Percentiles rank a stretch among this genome's conserved stretches.
Evolutionary conservation across 2,113 vertebrate genomes (phyloP).

Genomic region (Lamprotornis superbus): DNA sequence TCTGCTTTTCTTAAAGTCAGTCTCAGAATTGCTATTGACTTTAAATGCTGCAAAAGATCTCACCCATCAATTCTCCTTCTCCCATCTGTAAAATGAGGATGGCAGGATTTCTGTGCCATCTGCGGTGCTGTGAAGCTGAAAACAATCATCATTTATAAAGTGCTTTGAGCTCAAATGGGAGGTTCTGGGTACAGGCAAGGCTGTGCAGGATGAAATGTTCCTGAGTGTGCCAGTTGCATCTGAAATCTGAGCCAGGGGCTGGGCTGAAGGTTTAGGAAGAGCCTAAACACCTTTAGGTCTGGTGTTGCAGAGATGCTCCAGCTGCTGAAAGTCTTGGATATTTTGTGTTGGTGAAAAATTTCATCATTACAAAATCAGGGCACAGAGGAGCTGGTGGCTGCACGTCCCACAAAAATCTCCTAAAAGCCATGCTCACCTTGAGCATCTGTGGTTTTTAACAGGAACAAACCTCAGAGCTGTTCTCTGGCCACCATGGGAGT

Average conservation of each 20-base stretch:
- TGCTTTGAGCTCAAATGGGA: conserved; percentile 4
- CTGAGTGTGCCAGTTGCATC: neutral
- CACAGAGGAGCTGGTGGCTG: neutral
- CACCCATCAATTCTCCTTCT: conserved; percentile 31
- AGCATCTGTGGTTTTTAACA: neutral
- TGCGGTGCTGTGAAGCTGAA: conserved; percentile 45
- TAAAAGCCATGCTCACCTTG: fast-evolving
- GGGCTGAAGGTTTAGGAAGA: neutral
- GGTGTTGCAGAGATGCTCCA: neutral
- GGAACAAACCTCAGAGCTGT: neutral
- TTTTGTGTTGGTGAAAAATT: neutral
- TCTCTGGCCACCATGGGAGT: neutral
- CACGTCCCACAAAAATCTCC: neutral
- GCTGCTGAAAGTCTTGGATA: neutral
- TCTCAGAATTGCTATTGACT: neutral
- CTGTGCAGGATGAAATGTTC: conserved; percentile 4
- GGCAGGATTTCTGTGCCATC: conserved; percentile 51
- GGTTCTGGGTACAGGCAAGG: conserved; percentile 2
- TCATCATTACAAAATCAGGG: neutral
- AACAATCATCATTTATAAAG: conserved; percentile 54
- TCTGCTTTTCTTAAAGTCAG: conserved; percentile 13
- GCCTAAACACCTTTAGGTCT: neutral
- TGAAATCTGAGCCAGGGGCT: neutral
- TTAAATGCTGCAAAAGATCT: conserved; percentile 13
- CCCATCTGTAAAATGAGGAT: conserved; percentile 14